Base-by-base conservation (phyloP, 35 echinoderm and acorn worm genomes). In the Apostichopus parvimensis region DNA sequence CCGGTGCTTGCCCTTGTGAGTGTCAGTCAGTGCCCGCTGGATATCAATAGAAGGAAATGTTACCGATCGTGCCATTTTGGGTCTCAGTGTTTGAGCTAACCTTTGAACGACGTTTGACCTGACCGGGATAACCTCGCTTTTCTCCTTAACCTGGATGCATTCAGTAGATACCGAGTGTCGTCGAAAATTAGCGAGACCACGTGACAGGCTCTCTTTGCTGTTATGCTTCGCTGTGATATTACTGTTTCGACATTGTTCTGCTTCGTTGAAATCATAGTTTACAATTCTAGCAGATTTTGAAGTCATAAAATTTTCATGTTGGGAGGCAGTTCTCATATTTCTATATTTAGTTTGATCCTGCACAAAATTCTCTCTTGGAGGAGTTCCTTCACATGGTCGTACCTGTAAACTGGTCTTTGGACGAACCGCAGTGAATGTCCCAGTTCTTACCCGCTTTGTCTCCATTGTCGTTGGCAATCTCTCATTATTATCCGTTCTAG, bases 91-190 rank as follows among this genome's bases (percentile, higher is more conserved):
- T 22, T 73, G 71, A 73, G 71, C 71, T 6, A 73, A 73, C 6
- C 71, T 73, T n/a, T 73, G 71, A 73, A 73, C 71, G 71, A 73
- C 15, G 20, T 73, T 73, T 73, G 71, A 73, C 71, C 71, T 73
- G 15, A 18, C 71, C 1, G 71, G 18, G 11, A 1, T n/a, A 60
- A 60, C 71, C n/a, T 73, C 15, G 11, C 15, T n/a, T 7, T 73
- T 73, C 17, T 73, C 13, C 4, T 17, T 73, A 5, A 5, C 6
- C 6, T 73, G 71, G 15, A 18, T n/a, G 20, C 18, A 7, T 3
- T 17, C 20, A 22, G 17, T 73, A 17, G 11, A 73, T 6, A 73
- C 13, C 18, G 71, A 73, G n/a, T 73, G 11, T 73, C 71, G 71
- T 17, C 71, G 71, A 5, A 73, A 18, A n/a, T 18, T 0, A 73